Evolutionary conservation across 2,888 invertebrate genomes (phyloP), one percentile per base, ranked within the genome.

Genomic region (Epinotia demarniana): DNA sequence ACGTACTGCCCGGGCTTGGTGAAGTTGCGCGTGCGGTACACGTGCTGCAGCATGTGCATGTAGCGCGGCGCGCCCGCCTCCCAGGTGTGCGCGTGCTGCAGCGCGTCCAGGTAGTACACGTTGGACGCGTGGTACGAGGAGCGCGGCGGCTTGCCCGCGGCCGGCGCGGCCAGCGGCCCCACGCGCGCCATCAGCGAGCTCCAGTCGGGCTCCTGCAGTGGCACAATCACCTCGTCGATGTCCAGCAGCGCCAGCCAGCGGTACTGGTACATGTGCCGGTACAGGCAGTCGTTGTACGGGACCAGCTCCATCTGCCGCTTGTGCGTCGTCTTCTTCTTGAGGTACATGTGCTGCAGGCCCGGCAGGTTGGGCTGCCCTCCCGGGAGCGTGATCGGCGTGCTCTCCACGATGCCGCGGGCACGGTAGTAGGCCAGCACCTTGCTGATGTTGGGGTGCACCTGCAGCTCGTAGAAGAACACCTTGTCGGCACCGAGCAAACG

Each of bases 251-350:
- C 98, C 72, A 98, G 96, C 92, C 97, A 98, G 79, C 97, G 96
- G 90, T 98, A 99, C 79, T 96, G 95, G 89, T 98, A 97, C 94
- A 99, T 96, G 87, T 99, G 97, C 87, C 98, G 97, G 93, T 99
- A 99, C 72, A 99, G 95, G 86, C 99, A 99, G 90, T 99, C 99
- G 90, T 99, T 99, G 94, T 99, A 99, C 13, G 99, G 98, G 82
- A 99, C 98, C 77, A 99, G 95, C 91, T 99, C 99, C 92, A 98
- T 98, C 89, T 98, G 98, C 16, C 99, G 95, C 91, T 99, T 99
- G 92, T 98, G 97, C 84, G 98, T 98, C 46, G 98, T 96, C 90
- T 98, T 98, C 87, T 97, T 97, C 75, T 97, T 97, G 69, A 99
- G 95, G 87, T 98, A 99, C 91, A 98, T 95, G 89, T 98, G 98